A percentile compares a stretch with the other conserved stretches of the same genome.
Evolutionary conservation across 2,113 vertebrate genomes (phyloP).

Genomic region (Hippolais icterina): DNA sequence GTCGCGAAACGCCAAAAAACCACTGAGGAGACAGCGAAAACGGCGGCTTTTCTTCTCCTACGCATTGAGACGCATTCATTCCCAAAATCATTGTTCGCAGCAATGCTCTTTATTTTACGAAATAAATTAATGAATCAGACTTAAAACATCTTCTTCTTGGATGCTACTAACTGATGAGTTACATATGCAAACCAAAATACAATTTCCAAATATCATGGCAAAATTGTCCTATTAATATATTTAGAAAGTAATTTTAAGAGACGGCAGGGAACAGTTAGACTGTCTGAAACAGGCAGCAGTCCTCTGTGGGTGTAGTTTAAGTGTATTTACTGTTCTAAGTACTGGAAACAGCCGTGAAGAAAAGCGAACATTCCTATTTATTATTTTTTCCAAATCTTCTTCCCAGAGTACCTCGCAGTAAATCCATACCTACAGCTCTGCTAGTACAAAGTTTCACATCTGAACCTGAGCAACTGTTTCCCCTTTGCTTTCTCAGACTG

Average conservation of each 20-base stretch:
- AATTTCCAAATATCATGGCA: not conserved
- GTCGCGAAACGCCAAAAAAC: rapidly evolving
- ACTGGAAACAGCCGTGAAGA: not conserved
- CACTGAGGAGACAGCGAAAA: rapidly evolving
- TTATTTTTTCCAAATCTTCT: not conserved
- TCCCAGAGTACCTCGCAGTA: not conserved
- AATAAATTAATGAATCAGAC: not conserved
- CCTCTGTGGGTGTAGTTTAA: not conserved
- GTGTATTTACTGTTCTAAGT: not conserved
- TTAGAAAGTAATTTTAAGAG: not conserved
- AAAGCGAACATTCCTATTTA: not conserved
- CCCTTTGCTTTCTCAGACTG: not conserved
- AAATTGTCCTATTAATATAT: not conserved
- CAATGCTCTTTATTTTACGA: not conserved
- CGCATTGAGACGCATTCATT: rapidly evolving
- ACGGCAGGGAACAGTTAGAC: not conserved
- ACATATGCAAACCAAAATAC: not conserved
- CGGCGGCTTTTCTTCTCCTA: no score
- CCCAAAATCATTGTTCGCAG: not conserved
- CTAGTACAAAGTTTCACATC: not conserved
- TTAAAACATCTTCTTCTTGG: not conserved
- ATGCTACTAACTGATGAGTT: not conserved
- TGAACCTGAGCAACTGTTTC: not conserved
- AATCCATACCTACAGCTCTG: rapidly evolving
- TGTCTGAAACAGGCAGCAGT: not conserved